Conservation (phyloP, 2,888 invertebrate species). For the Ennomos fuscantarius region DNA sequence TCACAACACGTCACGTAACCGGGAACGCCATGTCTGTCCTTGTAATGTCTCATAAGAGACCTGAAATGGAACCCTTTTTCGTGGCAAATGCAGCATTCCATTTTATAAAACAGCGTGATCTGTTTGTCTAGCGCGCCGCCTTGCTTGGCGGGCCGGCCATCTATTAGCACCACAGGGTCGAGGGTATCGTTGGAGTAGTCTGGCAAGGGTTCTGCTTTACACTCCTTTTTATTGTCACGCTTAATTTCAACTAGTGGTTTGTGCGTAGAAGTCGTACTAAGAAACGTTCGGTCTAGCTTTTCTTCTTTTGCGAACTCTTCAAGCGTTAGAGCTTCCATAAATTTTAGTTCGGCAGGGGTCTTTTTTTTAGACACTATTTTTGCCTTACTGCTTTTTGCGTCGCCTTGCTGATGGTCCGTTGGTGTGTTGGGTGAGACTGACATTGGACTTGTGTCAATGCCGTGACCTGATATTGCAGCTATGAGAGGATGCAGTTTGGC, state of each 20-base stretch:
- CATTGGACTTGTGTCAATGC: constrained; percentile 32
- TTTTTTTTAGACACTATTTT: constrained; percentile 57
- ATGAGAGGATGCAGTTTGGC: constrained; percentile 55
- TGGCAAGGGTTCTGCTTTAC: constrained; percentile 37
- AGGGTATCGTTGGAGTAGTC: constrained; percentile 54
- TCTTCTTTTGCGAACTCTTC: constrained; percentile 74
- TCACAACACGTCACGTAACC: constrained; percentile 79
- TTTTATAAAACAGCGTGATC: constrained; percentile 78
- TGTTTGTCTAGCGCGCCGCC: constrained; percentile 74
- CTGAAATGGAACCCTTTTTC: constrained; percentile 74
- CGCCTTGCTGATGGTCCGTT: constrained; percentile 67
- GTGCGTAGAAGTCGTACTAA: constrained; percentile 47
- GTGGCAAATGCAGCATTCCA: constrained; percentile 81
- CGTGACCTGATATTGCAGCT: constrained; percentile 53
- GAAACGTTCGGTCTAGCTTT: constrained; percentile 65
- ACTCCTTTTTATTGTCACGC: constrained; percentile 36
- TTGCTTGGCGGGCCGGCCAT: constrained; percentile 74
- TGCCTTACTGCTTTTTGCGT: constrained; percentile 52
- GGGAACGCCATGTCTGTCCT: constrained; percentile 78
- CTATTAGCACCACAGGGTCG: constrained; percentile 69
- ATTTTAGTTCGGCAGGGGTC: constrained; percentile 66
- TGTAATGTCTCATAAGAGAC: constrained; percentile 79
- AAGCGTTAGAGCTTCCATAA: constrained; percentile 72
- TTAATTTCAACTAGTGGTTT: constrained; percentile 31
- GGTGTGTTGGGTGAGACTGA: constrained; percentile 35